These are phyloP conservation scores for Leuciscus idus DNA, from an alignment of 2,113 vertebrate species.

Conservation along the genomic window DNA sequence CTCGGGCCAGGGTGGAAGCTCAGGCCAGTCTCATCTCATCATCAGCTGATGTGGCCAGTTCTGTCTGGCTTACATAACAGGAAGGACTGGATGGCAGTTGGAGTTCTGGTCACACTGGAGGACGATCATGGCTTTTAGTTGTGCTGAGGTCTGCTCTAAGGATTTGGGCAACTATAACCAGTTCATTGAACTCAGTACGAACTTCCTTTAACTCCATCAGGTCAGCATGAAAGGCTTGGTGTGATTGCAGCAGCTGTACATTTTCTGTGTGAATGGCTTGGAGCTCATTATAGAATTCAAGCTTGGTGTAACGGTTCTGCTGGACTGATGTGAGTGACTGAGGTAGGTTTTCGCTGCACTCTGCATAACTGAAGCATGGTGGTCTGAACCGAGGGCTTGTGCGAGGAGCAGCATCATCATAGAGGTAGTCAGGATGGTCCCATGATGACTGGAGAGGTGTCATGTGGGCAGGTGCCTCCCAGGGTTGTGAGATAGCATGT, in stretches of 20 bases:
- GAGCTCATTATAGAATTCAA: background rate
- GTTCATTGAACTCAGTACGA: constrained; percentile 23
- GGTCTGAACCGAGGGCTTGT: background rate
- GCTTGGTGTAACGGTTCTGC: background rate
- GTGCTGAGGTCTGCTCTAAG: background rate
- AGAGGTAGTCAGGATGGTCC: background rate
- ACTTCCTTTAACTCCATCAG: constrained; percentile 1
- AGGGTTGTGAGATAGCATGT: too few relatives aligned
- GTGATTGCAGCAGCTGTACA: constrained; percentile 6
- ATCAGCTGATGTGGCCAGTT: background rate
- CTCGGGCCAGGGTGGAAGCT: background rate
- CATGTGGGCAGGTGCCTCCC: background rate
- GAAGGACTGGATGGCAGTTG: background rate
- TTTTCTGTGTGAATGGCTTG: constrained; percentile 29
- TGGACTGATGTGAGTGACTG: background rate
- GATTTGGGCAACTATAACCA: background rate
- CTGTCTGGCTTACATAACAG: background rate
- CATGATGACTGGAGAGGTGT: background rate
- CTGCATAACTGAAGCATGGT: background rate
- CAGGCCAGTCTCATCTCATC: background rate
- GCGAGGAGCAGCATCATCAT: background rate
- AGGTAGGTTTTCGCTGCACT: background rate
- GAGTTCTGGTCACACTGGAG: background rate
- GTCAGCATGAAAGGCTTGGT: background rate
- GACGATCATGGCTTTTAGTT: background rate